Base-by-base conservation (phyloP, 1,140 invertebrate species). In the Leptinotarsa undecemlineata region DNA sequence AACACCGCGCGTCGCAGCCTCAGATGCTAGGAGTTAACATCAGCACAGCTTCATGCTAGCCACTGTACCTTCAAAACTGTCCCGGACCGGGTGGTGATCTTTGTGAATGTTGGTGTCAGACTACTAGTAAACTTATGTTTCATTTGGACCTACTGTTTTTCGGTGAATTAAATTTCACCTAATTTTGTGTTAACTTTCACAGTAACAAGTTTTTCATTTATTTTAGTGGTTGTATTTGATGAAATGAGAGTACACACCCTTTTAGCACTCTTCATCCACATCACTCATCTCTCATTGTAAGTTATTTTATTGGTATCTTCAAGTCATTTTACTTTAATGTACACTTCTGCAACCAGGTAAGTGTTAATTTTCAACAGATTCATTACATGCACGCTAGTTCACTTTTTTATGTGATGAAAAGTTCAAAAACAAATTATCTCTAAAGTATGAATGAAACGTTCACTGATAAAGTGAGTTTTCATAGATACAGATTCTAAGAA, bases 121-220 rank as follows among this genome's bases (percentile, higher is more conserved):
- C 20, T 23, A 3, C 13, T 64, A 57, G 21, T 20, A 63, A 72
- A 72, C 71, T 33, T 72, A 72, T 72, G 61, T 72, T 72, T 63
- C 61, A 63, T 21, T 48, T 64, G 71, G 71, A 72, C 71, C n/a
- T 72, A 19, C 15, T 63, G 20, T 13, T 42, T 63, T 72, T 72
- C 63, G 71, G 71, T 72, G 71, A 72, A 72, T 72, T 72, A 72
- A 72, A 63, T 72, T 63, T 72, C 71, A 72, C 62, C 71, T 72
- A 64, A 72, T 72, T 72, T 72, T 72, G 62, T 64, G 60, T 72
- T 63, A 15, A 17, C 71, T 72, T 20, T 72, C 17, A 20, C 47
- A 64, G 42, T 13, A 64, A 13, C 60, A 63, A 17, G 62, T 64
- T 64, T 62, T 47, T 72, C 14, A 6, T 71, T 60, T 17, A 63